Conservation (phyloP, 2,113 vertebrate species). For the Melanerpes aurifrons region DNA sequence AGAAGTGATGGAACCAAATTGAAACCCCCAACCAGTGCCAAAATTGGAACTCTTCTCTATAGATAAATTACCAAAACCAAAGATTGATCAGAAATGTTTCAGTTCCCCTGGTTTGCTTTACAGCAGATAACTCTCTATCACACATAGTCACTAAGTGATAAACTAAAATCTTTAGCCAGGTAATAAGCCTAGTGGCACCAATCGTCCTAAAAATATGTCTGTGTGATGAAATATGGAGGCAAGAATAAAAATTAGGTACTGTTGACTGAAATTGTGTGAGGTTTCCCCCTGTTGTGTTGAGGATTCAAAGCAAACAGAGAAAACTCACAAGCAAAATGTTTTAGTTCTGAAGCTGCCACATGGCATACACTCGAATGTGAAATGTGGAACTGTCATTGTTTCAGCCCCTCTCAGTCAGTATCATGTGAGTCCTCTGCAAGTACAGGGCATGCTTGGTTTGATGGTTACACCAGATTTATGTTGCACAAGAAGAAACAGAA, state of each 20-base stretch:
- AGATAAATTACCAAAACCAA: neutral
- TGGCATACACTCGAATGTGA: neutral
- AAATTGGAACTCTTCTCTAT: neutral
- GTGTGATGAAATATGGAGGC: neutral
- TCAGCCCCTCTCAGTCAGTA: neutral
- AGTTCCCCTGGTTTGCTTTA: neutral
- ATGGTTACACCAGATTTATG: neutral
- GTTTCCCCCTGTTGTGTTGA: neutral
- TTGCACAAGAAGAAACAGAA: slow-evolving; percentile 31
- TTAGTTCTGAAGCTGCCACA: neutral
- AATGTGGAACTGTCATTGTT: neutral
- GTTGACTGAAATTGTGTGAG: neutral
- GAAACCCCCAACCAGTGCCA: neutral
- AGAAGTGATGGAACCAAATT: neutral
- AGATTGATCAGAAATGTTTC: neutral
- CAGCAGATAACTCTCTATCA: neutral
- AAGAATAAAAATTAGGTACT: neutral
- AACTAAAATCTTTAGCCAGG: neutral
- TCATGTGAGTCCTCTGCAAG: neutral
- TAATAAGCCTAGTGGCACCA: neutral
- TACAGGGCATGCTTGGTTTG: neutral
- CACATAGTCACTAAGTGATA: neutral
- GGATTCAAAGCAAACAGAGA: neutral
- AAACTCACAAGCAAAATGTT: neutral
- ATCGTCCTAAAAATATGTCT: neutral